These are phyloP conservation scores for Hoplodrina ambigua DNA, from an alignment of 2,888 invertebrate genomes.

Conservation along the genomic window DNA sequence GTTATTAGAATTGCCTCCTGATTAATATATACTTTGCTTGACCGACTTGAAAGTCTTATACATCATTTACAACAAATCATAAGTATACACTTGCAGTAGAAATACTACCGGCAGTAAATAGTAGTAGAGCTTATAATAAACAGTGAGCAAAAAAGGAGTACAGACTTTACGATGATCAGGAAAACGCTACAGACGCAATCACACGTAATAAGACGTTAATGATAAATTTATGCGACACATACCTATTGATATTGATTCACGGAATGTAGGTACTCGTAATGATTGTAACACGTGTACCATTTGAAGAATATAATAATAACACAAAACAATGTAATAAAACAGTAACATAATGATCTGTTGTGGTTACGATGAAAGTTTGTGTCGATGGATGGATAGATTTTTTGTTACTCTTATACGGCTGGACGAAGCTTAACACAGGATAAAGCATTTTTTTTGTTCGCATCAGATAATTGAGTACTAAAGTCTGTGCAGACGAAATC, in stretches of 20 bases:
- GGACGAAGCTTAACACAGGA: no score
- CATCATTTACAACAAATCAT: not conserved
- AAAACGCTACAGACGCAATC: constrained; percentile 25
- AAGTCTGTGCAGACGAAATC: no score
- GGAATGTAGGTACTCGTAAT: constrained; percentile 30
- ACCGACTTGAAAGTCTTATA: not conserved
- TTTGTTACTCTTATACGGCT: no score
- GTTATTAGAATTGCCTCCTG: no score
- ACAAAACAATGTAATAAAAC: constrained; percentile 8
- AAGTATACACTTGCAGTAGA: not conserved
- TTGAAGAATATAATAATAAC: constrained; percentile 15
- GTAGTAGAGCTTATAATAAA: not conserved
- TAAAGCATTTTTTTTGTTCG: no score
- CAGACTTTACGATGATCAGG: constrained; percentile 1
- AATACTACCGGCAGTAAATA: no score
- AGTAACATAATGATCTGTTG: constrained; percentile 6
- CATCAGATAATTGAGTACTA: no score
- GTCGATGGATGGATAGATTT: no score
- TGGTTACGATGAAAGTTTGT: not conserved
- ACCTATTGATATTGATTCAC: constrained; percentile 42
- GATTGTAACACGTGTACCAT: constrained; percentile 39
- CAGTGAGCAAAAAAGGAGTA: constrained; percentile 7
- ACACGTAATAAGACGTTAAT: constrained; percentile 25
- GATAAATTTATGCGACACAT: constrained; percentile 45
- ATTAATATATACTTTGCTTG: not conserved